Evolutionary conservation across 2,797 vertebrate genomes (phyloP), one percentile per base, ranked within the genome.

Genomic region (Serranus cabrilla): DNA sequence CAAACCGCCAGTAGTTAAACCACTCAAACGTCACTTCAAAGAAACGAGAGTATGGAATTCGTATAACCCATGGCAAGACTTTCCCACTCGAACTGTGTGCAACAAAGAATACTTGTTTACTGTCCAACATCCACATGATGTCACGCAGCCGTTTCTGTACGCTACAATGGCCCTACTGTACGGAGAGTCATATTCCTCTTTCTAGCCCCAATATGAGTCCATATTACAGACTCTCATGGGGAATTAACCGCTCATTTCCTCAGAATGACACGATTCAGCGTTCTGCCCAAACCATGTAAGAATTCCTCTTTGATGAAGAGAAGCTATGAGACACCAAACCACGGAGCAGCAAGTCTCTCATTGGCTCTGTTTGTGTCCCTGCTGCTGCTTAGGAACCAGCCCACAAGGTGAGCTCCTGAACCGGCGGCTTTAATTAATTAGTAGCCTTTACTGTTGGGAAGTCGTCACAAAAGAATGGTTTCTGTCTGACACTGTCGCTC

Each of bases 361-460:
- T 85, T 81, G 73, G 75, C 21, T 84, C 47, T 90, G 87, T 92
- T 92, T 92, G 90, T 90, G 67, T 88, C 81, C 16, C 37, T 9
- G 66, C 62, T 70, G 85, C 76, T 92, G 87, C 92, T 85, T 79
- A 86, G 92, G 72, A 82, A 93, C 91, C 57, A 45, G 66, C 61
- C 86, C 85, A 82, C 78, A 78, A 90, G 88, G 85, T 91, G 80
- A 74, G 79, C 64, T 79, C 54, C 63, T 63, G 20, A 39, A 11
- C 37, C 23, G 64, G 40, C 12, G 64, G 43, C 12, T 39, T 67
- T 66, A 14, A 68, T 78, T 60, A 55, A 87, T 85, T 61, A 76
- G 40, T 31, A 55, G 64, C 61, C 11, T 57, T 12, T 55, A 60
- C 54, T 49, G 18, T 2, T 43, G 51, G 62, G 31, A 76, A 18